Conservation (phyloP, 2,888 invertebrate species). For the Epinotia nisella region DNA sequence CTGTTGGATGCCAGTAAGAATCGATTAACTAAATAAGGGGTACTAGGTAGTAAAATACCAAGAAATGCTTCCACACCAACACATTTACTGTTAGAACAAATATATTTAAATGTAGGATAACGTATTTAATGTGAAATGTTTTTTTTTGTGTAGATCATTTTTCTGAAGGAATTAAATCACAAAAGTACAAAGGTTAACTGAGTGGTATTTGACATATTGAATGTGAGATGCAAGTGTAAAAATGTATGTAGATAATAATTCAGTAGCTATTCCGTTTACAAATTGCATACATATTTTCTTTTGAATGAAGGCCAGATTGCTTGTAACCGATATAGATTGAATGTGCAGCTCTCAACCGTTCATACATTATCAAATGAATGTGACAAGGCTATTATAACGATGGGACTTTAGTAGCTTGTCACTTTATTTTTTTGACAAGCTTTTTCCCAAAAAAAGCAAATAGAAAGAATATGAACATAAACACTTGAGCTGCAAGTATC, state of each 20-base stretch:
- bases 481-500: neutral
- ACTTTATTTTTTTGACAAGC: neutral
- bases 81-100: conserved; percentile 45
- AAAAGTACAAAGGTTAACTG: conserved; percentile 74
- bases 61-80: conserved; percentile 35
- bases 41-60: conserved; percentile 26
- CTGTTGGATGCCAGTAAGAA: conserved; percentile 8
- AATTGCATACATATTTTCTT: conserved; percentile 36
- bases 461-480: neutral
- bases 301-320: conserved; percentile 21
- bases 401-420: neutral
- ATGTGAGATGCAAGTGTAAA: conserved; percentile 64
- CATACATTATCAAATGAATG: neutral
- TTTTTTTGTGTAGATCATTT: conserved; percentile 71
- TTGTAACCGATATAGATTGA: conserved; percentile 1
- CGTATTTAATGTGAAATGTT: conserved; percentile 70
- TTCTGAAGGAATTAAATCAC: conserved; percentile 69
- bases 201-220: conserved; percentile 52
- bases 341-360: conserved; percentile 20
- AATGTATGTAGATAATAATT: conserved; percentile 61
- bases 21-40: conserved; percentile 1
- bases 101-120: conserved; percentile 40
- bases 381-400: neutral
- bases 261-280: conserved; percentile 35
- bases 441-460: neutral